Conservation (phyloP, 2,888 invertebrate genomes). For the Heliconius aoede region DNA sequence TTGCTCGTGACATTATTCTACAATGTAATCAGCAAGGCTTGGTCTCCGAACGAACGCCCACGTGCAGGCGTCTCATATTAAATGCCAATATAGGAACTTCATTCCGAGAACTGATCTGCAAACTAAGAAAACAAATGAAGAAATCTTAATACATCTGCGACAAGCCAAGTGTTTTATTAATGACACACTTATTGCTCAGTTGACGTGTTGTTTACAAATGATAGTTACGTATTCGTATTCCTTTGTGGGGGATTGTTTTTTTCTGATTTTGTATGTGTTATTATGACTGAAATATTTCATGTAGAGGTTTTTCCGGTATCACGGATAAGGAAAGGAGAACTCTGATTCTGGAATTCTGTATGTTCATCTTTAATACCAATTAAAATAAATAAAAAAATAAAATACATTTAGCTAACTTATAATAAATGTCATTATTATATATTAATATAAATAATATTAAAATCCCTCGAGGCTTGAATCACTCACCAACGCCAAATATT, state of each 20-base stretch:
- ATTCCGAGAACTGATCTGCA: constrained; percentile 29
- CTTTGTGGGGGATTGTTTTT: neutral
- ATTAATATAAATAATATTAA: neutral
- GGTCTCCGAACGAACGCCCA: neutral
- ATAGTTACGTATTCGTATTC: neutral
- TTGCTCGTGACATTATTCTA: neutral
- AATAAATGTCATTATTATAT: too few relatives aligned
- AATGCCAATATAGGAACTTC: constrained; percentile 4
- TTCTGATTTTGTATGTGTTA: neutral
- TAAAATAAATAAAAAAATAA: too few relatives aligned
- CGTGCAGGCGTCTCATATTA: constrained; percentile 13
- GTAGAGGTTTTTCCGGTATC: neutral
- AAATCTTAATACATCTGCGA: constrained; percentile 20
- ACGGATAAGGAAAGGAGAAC: neutral
- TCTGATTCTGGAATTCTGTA: neutral
- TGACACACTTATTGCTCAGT: neutral
- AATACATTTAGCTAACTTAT: too few relatives aligned
- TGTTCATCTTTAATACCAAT: neutral
- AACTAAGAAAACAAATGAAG: constrained; percentile 24
- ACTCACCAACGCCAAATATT: neutral
- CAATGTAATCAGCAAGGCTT: neutral
- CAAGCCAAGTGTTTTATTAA: constrained; percentile 21
- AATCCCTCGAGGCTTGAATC: neutral
- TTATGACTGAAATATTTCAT: neutral
- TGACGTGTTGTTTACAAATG: neutral